Evolutionary conservation across 1,140 invertebrate genomes (phyloP).

Genomic region (Brachionus asplanchnoidis): DNA sequence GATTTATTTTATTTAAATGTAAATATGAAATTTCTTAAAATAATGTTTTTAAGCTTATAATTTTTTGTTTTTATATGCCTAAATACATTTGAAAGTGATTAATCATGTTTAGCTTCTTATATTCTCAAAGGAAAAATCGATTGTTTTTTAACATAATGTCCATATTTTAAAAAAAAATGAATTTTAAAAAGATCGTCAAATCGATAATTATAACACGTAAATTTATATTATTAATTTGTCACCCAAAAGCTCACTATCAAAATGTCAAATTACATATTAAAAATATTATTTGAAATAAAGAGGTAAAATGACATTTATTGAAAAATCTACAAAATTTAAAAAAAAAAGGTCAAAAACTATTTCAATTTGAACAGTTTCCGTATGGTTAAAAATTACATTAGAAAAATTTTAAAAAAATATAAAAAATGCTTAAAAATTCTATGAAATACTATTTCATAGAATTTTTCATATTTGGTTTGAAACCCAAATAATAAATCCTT

Average conservation of each 20-base stretch:
- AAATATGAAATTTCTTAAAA: too few species aligned
- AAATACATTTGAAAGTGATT: background rate
- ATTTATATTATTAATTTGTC: background rate
- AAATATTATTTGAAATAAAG: background rate
- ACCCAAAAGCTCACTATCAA: background rate
- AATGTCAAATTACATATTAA: background rate
- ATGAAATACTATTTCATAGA: too few species aligned
- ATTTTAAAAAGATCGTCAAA: background rate
- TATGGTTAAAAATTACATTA: too few species aligned
- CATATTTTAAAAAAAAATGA: background rate
- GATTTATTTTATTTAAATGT: background rate
- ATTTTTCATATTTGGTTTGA: too few species aligned
- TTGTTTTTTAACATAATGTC: background rate
- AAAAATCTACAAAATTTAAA: too few species aligned
- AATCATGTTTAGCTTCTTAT: background rate
- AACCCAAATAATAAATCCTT: too few species aligned
- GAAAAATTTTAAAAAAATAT: too few species aligned
- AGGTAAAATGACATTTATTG: too few species aligned
- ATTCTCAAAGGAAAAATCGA: background rate
- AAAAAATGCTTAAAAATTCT: too few species aligned
- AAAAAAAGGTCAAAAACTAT: too few species aligned
- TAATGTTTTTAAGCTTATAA: too few species aligned
- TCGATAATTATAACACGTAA: background rate
- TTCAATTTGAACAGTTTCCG: too few species aligned
- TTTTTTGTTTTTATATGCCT: background rate